Evolutionary conservation across 2,113 vertebrate species (phyloP).

Genomic region (Muntiacus reevesi): DNA sequence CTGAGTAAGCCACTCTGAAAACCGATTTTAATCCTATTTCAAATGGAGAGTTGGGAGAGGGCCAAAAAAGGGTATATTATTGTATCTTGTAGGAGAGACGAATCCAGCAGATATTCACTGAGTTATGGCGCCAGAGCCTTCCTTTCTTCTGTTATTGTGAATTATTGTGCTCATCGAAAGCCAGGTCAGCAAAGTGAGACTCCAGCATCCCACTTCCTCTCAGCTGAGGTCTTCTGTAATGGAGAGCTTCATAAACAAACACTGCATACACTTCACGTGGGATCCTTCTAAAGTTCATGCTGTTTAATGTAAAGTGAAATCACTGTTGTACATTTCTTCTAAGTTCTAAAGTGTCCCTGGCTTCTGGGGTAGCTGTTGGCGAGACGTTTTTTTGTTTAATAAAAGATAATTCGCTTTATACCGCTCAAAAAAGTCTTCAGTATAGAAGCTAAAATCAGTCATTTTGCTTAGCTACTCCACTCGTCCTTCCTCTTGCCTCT

Average conservation of each 20-base stretch:
- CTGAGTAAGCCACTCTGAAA: slow-evolving; percentile 49
- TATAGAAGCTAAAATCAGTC: background rate
- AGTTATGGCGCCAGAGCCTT: slow-evolving; percentile 45
- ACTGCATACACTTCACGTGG: background rate
- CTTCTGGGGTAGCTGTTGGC: background rate
- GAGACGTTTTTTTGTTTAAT: background rate
- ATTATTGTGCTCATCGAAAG: slow-evolving; percentile 2
- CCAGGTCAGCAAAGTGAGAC: slow-evolving; percentile 1
- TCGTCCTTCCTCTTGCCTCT: background rate
- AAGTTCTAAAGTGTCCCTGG: background rate
- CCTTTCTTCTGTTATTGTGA: slow-evolving; percentile 39
- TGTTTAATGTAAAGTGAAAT: background rate
- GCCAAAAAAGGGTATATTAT: slow-evolving; percentile 40
- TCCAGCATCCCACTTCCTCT: background rate
- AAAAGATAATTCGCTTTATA: background rate
- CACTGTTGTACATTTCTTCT: background rate
- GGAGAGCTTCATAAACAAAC: background rate
- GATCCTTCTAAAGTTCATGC: background rate
- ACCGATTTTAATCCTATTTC: slow-evolving; percentile 49
- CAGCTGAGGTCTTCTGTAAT: background rate
- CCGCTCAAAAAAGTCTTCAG: background rate
- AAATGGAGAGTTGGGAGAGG: slow-evolving; percentile 35
- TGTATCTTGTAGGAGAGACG: slow-evolving; percentile 42
- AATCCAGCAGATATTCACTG: slow-evolving; percentile 5
- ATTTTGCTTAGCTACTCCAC: background rate